phyloP scores from a whole-genome alignment of 2,888 invertebrate genomes.

The Rapana venosa region DNA sequence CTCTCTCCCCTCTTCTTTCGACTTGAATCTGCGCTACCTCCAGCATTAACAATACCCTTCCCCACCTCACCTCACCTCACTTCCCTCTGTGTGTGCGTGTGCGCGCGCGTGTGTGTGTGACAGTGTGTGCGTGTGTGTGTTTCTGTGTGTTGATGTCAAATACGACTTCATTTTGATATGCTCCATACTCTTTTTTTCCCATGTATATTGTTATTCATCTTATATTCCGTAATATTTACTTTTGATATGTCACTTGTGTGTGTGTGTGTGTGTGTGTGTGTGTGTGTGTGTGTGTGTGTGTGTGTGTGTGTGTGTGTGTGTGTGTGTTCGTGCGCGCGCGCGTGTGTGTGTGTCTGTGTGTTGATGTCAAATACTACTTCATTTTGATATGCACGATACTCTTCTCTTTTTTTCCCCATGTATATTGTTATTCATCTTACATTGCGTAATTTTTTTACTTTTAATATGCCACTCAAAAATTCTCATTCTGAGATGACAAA shows the following conservation, averaged over 20 bases:
- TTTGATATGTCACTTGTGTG: not conserved
- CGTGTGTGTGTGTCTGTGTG: not conserved
- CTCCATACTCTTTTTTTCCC: not conserved
- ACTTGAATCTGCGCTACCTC: not conserved
- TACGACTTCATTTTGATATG: too few species aligned
- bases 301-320: conserved; percentile 1
- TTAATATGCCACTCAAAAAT: not conserved
- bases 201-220: not conserved
- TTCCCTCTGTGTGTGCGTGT: not conserved
- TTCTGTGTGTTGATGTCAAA: not conserved
- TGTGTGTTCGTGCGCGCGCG: not conserved
- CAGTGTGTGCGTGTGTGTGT: not conserved
- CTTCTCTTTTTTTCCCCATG: not conserved
- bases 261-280: not conserved
- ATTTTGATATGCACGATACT: too few species aligned
- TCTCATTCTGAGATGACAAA: too few species aligned
- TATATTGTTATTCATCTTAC: not conserved
- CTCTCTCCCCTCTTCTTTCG: not conserved
- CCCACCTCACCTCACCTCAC: too few species aligned
- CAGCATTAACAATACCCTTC: too few species aligned
- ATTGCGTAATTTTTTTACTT: not conserved
- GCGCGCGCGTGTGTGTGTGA: not conserved
- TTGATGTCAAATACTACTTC: not conserved
- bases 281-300: conserved; percentile 16
- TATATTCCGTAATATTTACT: not conserved